These are phyloP conservation scores for Girardia tigrina DNA, from an alignment of 2,888 invertebrate genomes.

Conservation along the genomic window DNA sequence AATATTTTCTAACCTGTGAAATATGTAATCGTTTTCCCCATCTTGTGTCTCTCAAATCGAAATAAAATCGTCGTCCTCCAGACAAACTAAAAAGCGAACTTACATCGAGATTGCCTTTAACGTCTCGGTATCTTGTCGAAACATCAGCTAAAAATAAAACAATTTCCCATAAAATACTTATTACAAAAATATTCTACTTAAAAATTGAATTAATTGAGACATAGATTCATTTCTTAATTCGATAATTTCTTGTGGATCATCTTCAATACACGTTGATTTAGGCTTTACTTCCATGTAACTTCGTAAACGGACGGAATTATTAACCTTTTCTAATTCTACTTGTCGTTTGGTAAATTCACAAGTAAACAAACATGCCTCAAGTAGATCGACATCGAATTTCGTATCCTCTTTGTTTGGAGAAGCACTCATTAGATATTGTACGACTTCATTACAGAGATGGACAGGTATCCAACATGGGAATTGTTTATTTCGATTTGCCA, in stretches of 20 bases:
- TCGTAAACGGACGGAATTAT: neutral
- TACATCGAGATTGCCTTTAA: conserved; percentile 7
- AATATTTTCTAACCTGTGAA: conserved; percentile 27
- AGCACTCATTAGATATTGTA: neutral
- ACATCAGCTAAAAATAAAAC: conserved; percentile 27
- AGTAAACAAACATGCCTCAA: neutral
- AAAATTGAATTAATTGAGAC: conserved; percentile 19
- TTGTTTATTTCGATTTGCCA: conserved; percentile 19
- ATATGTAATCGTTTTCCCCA: conserved; percentile 34
- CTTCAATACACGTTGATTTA: neutral
- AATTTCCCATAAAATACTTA: neutral
- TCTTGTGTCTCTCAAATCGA: conserved; percentile 30
- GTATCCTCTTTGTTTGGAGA: conserved; percentile 7
- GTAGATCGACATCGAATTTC: conserved; percentile 21
- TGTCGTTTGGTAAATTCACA: conserved; percentile 10
- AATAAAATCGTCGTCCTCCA: conserved; percentile 31
- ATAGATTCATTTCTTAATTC: conserved; percentile 28
- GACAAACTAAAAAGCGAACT: conserved; percentile 30
- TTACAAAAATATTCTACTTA: neutral
- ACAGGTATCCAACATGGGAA: neutral
- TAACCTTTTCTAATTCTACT: conserved; percentile 13
- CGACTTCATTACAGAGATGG: neutral
- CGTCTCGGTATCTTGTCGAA: conserved; percentile 19
- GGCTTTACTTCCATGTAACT: conserved; percentile 21
- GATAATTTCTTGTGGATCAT: conserved; percentile 26